phyloP scores from a whole-genome alignment of 2,888 invertebrate species.

The Rhingia campestris region DNA sequence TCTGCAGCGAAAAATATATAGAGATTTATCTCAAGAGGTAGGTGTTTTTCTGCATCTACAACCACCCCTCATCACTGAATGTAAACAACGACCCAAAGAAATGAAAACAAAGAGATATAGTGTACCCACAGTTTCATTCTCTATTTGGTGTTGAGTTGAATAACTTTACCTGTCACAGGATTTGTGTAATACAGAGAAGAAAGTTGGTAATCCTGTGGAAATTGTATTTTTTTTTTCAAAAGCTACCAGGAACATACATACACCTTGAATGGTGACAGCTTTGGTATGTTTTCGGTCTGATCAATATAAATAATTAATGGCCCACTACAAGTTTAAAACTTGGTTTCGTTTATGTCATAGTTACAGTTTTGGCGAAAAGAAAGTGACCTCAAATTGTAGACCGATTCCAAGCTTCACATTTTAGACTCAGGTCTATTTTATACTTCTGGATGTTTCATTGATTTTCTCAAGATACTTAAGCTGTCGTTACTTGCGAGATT shows the following conservation, averaged over 20 bases:
- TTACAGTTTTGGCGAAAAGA: no score
- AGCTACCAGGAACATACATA: slow-evolving; percentile 23
- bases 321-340: no score
- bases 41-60: not conserved
- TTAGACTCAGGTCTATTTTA: no score
- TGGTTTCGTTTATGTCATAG: no score
- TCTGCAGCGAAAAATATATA: not conserved
- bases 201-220: slow-evolving; percentile 18
- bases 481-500: no score
- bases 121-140: slow-evolving; percentile 2
- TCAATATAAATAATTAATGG: no score
- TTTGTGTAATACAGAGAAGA: not conserved
- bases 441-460: no score
- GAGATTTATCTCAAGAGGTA: slow-evolving; percentile 17
- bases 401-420: no score
- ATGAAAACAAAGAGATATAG: slow-evolving; percentile 5
- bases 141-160: slow-evolving; percentile 23
- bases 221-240: slow-evolving; percentile 18
- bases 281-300: slow-evolving; percentile 16
- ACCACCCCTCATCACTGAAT: not conserved
- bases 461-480: no score
- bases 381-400: no score
- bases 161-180: slow-evolving; percentile 45
- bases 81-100: not conserved
- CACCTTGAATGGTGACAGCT: slow-evolving; percentile 34